These are phyloP conservation scores for Cynodonichthys magdalenae DNA, from an alignment of 2,797 vertebrate species.

Conservation along the genomic window DNA sequence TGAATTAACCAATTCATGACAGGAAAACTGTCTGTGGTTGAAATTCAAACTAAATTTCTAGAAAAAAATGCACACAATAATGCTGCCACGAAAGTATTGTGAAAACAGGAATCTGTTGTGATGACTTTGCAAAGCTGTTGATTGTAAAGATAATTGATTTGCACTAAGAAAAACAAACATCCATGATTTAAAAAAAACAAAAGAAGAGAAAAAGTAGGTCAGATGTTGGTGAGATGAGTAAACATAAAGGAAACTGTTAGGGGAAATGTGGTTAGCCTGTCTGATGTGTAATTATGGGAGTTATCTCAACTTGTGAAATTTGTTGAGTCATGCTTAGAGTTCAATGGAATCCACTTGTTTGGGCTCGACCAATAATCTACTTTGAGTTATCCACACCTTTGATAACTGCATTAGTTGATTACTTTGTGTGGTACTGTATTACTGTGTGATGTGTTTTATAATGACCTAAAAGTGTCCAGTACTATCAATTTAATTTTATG, in stretches of 20 bases:
- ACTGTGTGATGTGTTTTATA: too few relatives aligned
- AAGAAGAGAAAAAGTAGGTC: background rate
- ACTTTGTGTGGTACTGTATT: too few relatives aligned
- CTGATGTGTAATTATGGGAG: constrained; percentile 5
- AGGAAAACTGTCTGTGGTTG: constrained; percentile 9
- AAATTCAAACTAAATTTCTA: constrained; percentile 38
- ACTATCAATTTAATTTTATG: too few relatives aligned
- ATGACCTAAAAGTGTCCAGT: too few relatives aligned
- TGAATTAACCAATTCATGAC: constrained; percentile 23
- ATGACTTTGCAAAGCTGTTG: constrained; percentile 1
- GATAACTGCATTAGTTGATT: background rate
- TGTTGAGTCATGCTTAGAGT: constrained; percentile 15
- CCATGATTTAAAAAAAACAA: background rate
- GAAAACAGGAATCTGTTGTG: constrained; percentile 15
- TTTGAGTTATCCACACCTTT: background rate
- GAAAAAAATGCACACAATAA: constrained; percentile 6
- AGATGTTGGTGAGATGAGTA: background rate
- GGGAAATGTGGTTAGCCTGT: background rate
- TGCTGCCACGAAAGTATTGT: constrained; percentile 3
- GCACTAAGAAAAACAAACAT: background rate
- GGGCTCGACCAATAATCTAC: background rate
- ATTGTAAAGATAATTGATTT: background rate
- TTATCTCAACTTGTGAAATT: constrained; percentile 10
- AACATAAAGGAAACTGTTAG: background rate
- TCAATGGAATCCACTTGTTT: background rate